Evolutionary conservation across 1,140 invertebrate genomes (phyloP), one percentile per base, ranked within the genome.

Genomic region (Agraylea sexmaculata): DNA sequence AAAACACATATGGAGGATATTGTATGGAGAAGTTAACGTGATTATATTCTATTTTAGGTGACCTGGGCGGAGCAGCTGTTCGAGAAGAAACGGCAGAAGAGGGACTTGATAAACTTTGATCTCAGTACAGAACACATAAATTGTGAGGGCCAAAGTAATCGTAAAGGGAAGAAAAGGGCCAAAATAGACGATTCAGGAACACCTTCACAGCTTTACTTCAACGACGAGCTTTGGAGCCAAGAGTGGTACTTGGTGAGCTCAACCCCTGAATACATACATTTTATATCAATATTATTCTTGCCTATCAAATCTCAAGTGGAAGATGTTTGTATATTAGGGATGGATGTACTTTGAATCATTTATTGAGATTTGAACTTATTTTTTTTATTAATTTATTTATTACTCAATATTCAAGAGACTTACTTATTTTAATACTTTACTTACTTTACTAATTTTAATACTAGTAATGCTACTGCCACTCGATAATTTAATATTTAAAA

Each of bases 161-260:
- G n/a, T n/a, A 47, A 30, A 25, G 46, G 16, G 42, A 34, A 21
- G 46, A 47, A 43, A 44, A 41, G 27, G 43, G 28, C 46, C 46
- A 3, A 40, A 36, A 42, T 29, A 40, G 34, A 38, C 13, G 31
- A 45, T n/a, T n/a, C n/a, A n/a, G n/a, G n/a, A n/a, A n/a, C n/a
- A n/a, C n/a, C n/a, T n/a, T 30, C 33, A 28, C 38, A 34, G 23
- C 35, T 45, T n/a, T 12, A 58, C 11, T 93, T 89, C 56, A 87
- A 86, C 51, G 90, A 95, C 53, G 83, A 86, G 46, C 63, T 90
- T 0, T 94, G 87, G 82, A 58, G 69, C 23, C 73, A 87, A 47
- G 77, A 94, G 60, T 94, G 90, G 90, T 94, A 95, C 65, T 68
- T 93, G 78, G 88, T 92, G 73, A 68, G 71, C n/a, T n/a, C n/a